Base-by-base conservation (phyloP, 37 sponge, comb jelly and placozoan genomes). In the Chondrilla cf. caribensis region DNA sequence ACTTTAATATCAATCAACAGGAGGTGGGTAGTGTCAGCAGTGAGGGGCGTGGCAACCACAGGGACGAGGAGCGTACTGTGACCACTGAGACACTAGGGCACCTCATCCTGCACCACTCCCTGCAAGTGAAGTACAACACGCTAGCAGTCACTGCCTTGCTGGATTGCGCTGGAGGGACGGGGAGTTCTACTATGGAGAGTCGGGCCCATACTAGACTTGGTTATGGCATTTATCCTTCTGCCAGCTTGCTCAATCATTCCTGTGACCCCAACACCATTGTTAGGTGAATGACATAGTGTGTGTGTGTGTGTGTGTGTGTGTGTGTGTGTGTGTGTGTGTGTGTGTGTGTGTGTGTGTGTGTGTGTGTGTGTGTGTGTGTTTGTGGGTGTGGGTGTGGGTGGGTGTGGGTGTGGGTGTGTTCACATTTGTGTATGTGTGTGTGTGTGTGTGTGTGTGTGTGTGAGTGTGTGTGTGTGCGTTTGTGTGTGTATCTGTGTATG, bases 191-290 rank as follows among this genome's bases (percentile, higher is more conserved):
- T 60, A n/a, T 60, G 64, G 64, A 28, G 64, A 60, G 8, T 9
- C 64, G 64, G 6, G 64, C 64, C 6, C 29, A 91, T 68, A 84
- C 71, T 22, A 40, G 35, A 35, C 59, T 91, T 9, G 92, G 84
- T 5, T 64, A 83, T 1, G 92, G 82, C 36, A 17, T 91, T 25
- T 84, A 43, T 44, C 85, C 83, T 1, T 75, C 79, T 14, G 79
- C 86, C 59, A 87, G 89, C 65, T 78, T 91, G 33, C 35, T 91
- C 58, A 91, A 91, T 55, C 92, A 91, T 67, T 87, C 89, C 58
- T 91, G 92, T 54, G 42, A 25, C 22, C 88, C 88, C 26, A 91
- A 84, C 71, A 70, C 85, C 21, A 68, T 90, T 24, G 85, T 87
- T 29, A 90, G 91, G 91, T 90, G 9, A 38, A 47, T n/a, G n/a